A percentile compares a stretch with the other conserved stretches of the same genome.
Conservation (phyloP, 2,888 invertebrate genomes). For the Nezara viridula region DNA sequence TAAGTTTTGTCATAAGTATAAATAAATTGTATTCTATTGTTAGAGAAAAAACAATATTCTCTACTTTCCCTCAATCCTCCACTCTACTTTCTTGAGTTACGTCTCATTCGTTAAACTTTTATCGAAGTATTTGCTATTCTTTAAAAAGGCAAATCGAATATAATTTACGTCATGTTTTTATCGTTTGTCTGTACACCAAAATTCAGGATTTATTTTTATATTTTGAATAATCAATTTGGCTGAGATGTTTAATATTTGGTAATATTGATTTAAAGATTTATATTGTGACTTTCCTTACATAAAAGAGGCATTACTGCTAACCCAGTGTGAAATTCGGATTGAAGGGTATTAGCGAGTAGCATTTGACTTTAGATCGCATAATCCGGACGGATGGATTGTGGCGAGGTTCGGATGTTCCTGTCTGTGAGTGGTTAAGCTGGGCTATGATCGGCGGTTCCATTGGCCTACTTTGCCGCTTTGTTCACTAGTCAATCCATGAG, state of each 20-base stretch:
- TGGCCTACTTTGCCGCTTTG: not conserved
- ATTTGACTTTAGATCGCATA: not conserved
- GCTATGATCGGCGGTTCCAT: not conserved
- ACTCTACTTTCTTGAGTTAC: too few relatives aligned
- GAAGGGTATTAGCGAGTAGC: not conserved
- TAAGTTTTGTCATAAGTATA: too few relatives aligned
- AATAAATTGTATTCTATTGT: too few relatives aligned
- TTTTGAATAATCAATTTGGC: not conserved
- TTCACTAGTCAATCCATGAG: not conserved
- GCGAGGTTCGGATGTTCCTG: not conserved
- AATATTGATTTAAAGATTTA: not conserved
- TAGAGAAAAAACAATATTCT: too few relatives aligned
- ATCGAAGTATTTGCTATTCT: too few relatives aligned
- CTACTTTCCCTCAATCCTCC: too few relatives aligned
- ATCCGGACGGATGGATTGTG: constrained; percentile 6
- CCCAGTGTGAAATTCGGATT: not conserved
- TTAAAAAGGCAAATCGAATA: too few relatives aligned
- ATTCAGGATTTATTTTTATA: too few relatives aligned
- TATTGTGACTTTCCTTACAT: not conserved
- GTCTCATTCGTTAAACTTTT: too few relatives aligned
- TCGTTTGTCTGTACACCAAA: too few relatives aligned
- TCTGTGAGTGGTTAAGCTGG: not conserved
- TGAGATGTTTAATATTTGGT: not conserved
- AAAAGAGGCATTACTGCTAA: not conserved
- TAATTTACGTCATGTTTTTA: too few relatives aligned